Conservation (phyloP, 2,797 vertebrate genomes). For the Glossophaga mutica region DNA sequence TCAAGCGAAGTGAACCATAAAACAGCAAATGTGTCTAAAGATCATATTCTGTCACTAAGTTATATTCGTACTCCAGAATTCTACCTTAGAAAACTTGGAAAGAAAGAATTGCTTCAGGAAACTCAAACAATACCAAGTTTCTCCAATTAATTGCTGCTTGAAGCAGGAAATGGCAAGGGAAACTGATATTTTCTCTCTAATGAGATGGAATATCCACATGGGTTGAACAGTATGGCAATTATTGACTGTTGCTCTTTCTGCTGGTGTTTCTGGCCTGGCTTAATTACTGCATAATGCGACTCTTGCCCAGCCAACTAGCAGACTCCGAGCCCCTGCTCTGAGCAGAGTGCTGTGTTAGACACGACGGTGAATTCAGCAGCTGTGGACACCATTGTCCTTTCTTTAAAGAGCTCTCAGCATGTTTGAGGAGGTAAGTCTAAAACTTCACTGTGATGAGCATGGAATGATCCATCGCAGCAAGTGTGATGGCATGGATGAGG, state of each 20-base stretch:
- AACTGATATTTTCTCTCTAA: neutral
- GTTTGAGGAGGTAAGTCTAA: neutral
- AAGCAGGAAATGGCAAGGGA: neutral
- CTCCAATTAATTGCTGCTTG: neutral
- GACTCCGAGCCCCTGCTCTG: neutral
- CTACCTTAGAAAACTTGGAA: neutral
- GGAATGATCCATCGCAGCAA: neutral
- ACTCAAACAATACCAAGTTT: neutral
- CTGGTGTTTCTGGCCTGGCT: neutral
- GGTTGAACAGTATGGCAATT: neutral
- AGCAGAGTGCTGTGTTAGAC: neutral
- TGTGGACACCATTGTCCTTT: neutral
- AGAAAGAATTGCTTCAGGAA: neutral
- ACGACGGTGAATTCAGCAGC: neutral
- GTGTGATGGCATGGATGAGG: neutral
- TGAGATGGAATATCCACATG: neutral
- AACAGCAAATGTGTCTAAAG: slow-evolving; percentile 45
- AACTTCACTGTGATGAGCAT: neutral
- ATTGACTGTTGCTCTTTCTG: neutral
- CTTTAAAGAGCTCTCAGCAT: neutral
- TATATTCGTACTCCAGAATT: neutral
- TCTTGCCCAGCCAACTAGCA: neutral
- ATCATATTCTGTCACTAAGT: slow-evolving; percentile 15
- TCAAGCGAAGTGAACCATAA: slow-evolving; percentile 47
- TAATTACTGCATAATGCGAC: neutral